A percentile compares a stretch with the other conserved stretches of the same genome.
These are phyloP conservation scores for Nephrotoma appendiculata DNA, from an alignment of 2,888 invertebrate genomes.

Conservation along the genomic window DNA sequence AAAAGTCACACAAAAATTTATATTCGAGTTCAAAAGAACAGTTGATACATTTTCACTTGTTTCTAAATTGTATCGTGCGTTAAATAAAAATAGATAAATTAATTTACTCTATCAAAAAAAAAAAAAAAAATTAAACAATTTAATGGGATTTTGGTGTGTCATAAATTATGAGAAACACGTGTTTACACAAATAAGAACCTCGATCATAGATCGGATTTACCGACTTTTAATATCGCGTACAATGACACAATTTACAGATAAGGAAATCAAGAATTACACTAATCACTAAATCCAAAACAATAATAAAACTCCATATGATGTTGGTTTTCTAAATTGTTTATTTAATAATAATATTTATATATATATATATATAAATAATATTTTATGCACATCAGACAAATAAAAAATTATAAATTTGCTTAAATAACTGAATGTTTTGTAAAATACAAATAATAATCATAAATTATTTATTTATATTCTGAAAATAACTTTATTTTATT, in stretches of 20 bases:
- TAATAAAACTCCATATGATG: not conserved
- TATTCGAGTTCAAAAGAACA: no score
- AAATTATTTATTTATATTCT: not conserved
- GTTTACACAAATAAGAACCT: not conserved
- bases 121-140: not conserved
- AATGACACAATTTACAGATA: not conserved
- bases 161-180: not conserved
- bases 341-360: not conserved
- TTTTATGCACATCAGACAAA: not conserved
- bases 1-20: no score
- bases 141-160: not conserved
- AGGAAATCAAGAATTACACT: not conserved
- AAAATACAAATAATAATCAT: not conserved
- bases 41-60: no score
- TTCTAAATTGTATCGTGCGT: not conserved
- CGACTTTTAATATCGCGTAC: not conserved
- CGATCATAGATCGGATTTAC: no score
- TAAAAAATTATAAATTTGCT: not conserved
- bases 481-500: not conserved
- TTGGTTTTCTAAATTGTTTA: not conserved
- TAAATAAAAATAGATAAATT: not conserved
- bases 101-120: not conserved
- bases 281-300: not conserved
- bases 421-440: not conserved
- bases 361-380: not conserved